Percentiles rank a stretch among this genome's conserved stretches.
Conservation (phyloP, 2,797 vertebrate species). For the Tadarida brasiliensis region DNA sequence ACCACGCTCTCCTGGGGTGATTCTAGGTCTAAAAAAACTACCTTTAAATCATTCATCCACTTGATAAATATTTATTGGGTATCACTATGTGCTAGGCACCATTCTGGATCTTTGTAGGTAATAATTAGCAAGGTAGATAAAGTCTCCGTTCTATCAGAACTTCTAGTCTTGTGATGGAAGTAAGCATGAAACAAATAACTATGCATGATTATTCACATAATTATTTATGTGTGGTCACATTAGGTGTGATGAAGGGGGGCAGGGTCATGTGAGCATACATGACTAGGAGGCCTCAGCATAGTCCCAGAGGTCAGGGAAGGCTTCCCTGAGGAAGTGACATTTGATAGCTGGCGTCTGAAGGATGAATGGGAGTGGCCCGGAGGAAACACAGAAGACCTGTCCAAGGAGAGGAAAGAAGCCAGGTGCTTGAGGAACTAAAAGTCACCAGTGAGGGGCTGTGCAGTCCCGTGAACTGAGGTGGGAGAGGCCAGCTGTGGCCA, state of each 20-base stretch:
- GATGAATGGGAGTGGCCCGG: not conserved
- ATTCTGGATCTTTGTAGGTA: not conserved
- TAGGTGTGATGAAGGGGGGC: not conserved
- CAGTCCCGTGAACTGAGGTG: not conserved
- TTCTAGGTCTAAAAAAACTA: not conserved
- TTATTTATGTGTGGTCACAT: not conserved
- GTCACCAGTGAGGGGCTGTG: not conserved
- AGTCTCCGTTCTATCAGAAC: not conserved
- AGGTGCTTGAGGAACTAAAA: not conserved
- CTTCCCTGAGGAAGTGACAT: not conserved
- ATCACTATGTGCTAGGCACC: not conserved
- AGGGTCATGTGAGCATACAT: not conserved
- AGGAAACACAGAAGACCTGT: not conserved
- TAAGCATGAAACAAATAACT: not conserved
- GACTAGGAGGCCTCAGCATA: not conserved
- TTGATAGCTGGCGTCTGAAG: not conserved
- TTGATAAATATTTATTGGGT: not conserved
- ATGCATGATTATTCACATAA: not conserved
- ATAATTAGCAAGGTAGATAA: constrained; percentile 1
- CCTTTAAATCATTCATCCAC: not conserved
- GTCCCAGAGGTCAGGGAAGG: not conserved
- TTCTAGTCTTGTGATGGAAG: not conserved
- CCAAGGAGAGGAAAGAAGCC: not conserved
- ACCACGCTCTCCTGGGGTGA: not conserved
- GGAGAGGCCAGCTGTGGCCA: not conserved